Evolutionary conservation across 2,113 vertebrate species (phyloP).

Genomic region (Saiga tatarica): DNA sequence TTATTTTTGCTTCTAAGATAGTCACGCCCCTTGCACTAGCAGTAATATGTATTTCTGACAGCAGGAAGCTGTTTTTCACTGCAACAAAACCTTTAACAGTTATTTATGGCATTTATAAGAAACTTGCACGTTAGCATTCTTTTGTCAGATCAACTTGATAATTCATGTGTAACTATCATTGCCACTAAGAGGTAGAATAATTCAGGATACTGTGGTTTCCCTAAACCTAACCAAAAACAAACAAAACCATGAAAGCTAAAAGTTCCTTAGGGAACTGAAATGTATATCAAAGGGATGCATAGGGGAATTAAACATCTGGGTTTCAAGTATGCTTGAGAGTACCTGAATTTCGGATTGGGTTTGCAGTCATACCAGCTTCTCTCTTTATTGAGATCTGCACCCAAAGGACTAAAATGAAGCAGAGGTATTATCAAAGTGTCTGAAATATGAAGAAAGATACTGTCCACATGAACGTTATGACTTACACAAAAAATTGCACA

Average conservation of each 20-base stretch:
- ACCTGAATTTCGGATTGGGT: not conserved
- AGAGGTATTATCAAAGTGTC: not conserved
- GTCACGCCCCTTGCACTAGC: not conserved
- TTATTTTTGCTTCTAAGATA: not conserved
- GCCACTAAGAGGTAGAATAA: not conserved
- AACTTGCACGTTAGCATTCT: not conserved
- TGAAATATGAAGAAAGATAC: not conserved
- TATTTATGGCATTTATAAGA: not conserved
- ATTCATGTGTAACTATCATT: not conserved
- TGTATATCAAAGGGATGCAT: not conserved
- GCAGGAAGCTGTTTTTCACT: not conserved
- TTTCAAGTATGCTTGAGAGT: not conserved
- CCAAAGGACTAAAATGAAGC: not conserved
- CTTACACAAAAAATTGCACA: not conserved
- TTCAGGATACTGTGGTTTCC: not conserved
- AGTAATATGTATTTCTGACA: not conserved
- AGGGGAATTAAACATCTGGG: not conserved
- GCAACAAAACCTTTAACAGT: not conserved
- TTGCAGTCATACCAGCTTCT: not conserved
- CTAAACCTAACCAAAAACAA: constrained; percentile 22
- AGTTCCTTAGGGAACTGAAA: not conserved
- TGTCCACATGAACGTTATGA: not conserved
- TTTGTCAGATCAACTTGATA: not conserved
- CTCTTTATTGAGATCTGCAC: not conserved
- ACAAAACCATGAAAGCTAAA: not conserved